Base-by-base conservation (phyloP, 2,888 invertebrate genomes). In the Cataglyphis altisquamis region DNA sequence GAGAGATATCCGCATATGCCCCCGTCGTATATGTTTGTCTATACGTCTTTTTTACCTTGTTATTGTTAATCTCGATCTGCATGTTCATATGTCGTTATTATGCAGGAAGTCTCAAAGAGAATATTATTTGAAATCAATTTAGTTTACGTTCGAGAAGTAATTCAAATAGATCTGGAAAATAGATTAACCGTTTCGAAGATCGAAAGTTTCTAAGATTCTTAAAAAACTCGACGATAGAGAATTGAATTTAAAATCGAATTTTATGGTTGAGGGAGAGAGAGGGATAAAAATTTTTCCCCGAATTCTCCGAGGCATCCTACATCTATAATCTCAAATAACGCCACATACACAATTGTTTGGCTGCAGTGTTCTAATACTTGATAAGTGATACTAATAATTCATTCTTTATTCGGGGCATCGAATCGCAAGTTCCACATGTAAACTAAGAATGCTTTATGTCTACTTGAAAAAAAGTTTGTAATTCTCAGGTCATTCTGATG, bases 1-100 rank as follows among this genome's bases (percentile, higher is more conserved):
- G 91, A 94, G 93, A 93, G 92, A 93, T 93, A 91, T 92, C 93
- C 91, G 91, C 93, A 93, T 92, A 89, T 93, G 91, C 86, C 90
- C 86, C 91, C 90, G 91, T 90, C 92, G 92, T 93, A 94, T 92
- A 93, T 93, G 93, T 94, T 92, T 93, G 93, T 94, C 93, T 94
- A 94, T 93, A 93, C 90, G 41, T 78, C 86, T 91, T 80, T 89
- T 91, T 89, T 91, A 91, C 91, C 85, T 67, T 63, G 29, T 75
- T 60, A 73, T 3, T n/a, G 36, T 78, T 78, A 60, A 67, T 41
- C 8, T 60, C 86, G 72, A 87, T 83, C 85, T 87, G 88, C 89
- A 91, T 86, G 87, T 41, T 84, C 60, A 45, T 8, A 52, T n/a
- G 48, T 36, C 25, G 45, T 60, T 60, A 25, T 15, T 21, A 12